These are phyloP conservation scores for Amorpha juglandis DNA, from an alignment of 2,888 invertebrate genomes.

Conservation along the genomic window DNA sequence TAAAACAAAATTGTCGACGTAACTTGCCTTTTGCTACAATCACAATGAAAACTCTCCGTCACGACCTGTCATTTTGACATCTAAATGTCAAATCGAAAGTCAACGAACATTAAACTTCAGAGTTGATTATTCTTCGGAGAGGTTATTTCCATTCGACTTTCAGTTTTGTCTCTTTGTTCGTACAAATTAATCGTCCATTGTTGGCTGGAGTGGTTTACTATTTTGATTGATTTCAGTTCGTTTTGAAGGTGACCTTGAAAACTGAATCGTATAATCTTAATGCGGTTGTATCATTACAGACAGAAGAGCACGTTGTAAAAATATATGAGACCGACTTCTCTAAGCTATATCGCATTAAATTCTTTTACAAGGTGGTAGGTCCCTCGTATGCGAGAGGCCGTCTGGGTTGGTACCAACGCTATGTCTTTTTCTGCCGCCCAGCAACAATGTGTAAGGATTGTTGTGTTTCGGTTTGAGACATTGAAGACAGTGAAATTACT, in stretches of 20 bases:
- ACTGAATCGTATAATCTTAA: no score
- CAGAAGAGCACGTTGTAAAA: no score
- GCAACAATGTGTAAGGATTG: no score
- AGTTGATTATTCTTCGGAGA: conserved; percentile 3
- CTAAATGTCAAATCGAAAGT: not conserved
- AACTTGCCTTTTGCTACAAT: not conserved
- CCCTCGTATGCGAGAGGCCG: no score
- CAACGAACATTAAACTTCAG: not conserved
- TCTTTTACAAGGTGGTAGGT: no score
- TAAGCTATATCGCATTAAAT: no score
- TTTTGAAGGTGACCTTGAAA: not conserved
- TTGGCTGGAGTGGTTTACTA: not conserved
- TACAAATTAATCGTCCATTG: not conserved
- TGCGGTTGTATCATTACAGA: no score
- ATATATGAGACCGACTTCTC: no score
- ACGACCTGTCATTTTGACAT: not conserved
- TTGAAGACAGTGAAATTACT: no score
- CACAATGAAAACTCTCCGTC: not conserved
- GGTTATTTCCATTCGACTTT: not conserved
- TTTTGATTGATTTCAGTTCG: not conserved
- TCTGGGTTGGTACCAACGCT: no score
- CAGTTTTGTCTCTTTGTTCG: conserved; percentile 5
- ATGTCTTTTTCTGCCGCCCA: no score
- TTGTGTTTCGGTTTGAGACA: no score
- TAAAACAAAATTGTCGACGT: not conserved